These are phyloP conservation scores for Blennius ocellaris DNA, from an alignment of 2,113 vertebrate species.

Conservation along the genomic window DNA sequence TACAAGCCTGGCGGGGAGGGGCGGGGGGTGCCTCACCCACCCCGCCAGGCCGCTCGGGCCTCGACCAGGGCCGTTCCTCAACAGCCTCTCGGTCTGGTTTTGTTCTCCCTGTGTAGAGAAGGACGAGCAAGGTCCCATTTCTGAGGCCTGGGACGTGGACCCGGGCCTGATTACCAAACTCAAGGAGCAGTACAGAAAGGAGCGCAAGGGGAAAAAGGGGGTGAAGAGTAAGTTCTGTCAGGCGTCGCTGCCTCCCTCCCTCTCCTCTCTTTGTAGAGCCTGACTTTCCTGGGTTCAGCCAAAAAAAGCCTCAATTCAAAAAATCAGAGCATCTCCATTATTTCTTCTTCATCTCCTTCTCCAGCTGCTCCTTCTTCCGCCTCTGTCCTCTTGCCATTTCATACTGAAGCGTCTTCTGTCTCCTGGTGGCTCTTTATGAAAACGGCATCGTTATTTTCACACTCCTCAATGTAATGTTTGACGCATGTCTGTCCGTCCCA, in stretches of 20 bases:
- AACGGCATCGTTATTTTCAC: conserved; percentile 15
- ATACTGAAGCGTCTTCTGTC: conserved; percentile 41
- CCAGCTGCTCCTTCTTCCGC: conserved; percentile 79
- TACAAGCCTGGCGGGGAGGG: too few relatives aligned
- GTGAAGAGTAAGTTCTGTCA: conserved; percentile 99
- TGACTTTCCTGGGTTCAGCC: conserved; percentile 64
- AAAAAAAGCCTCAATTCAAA: conserved; percentile 57
- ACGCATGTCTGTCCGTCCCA: conserved; percentile 49
- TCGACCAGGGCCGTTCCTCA: conserved; percentile 73
- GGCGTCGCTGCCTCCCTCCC: conserved; percentile 75
- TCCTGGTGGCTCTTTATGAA: background rate
- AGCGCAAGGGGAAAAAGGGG: conserved; percentile 99
- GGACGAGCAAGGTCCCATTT: conserved; percentile 95
- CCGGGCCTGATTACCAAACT: conserved; percentile 99
- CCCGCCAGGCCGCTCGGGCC: conserved; percentile 31
- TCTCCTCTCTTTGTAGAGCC: conserved; percentile 67
- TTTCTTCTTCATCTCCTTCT: conserved; percentile 75
- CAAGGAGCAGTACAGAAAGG: conserved; percentile 99
- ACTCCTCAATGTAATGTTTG: conserved; percentile 12
- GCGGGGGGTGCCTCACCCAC: conserved; percentile 4
- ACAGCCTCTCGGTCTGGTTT: conserved; percentile 88
- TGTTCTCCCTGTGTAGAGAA: conserved; percentile 96
- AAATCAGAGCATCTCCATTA: conserved; percentile 43
- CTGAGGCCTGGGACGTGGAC: conserved; percentile 99
- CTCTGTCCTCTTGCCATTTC: conserved; percentile 48